Evolutionary conservation across 2,888 invertebrate species (phyloP), one percentile per base, ranked within the genome.

Genomic region (Caenorhabditis sp.): DNA sequence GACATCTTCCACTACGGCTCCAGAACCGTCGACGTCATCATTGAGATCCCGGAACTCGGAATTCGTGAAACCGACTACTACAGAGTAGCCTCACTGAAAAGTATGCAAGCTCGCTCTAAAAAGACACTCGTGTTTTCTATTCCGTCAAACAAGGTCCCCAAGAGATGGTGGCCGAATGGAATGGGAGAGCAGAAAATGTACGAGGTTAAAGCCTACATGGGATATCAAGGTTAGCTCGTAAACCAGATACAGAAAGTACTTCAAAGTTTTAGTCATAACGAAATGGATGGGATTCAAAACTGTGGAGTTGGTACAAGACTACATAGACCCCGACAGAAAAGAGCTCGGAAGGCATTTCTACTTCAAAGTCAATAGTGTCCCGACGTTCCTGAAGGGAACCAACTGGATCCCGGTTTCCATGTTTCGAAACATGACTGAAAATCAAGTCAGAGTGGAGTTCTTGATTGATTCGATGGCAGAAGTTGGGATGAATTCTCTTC

Each of bases 91-190:
- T 59, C 66, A 24, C 19, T 38, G 12, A 69, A 74, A 19, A 68
- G 56, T 12, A 31, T 61, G 49, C 66, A 68, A 41, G 38, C 61
- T 0, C 38, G 61, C 14, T 68, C 80, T 1, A 69, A 75, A 47
- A 75, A 56, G 51, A 54, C 1, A 0, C 26, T 63, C 19, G 10
- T 1, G 1, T 75, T 73, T 28, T 44, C 69, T 1, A 68, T 80
- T 38, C 69, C 73, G 14, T 22, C 44, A 14, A 31, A 14, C 1
- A 63, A 63, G 10, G 28, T 76, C 12, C 79, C 95, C 0, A 92
- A 94, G 56, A 89, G 94, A 24, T 98, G 98, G 98, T 98, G 97
- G 97, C 98, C 98, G 0, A 97, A 96, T 93, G 97, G 97, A 26
- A 95, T 95, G 90, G 97, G 97, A 0, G 92, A 94, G 0, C 97